Conservation (phyloP, 2,888 invertebrate genomes). For the Uropetala carovei region DNA sequence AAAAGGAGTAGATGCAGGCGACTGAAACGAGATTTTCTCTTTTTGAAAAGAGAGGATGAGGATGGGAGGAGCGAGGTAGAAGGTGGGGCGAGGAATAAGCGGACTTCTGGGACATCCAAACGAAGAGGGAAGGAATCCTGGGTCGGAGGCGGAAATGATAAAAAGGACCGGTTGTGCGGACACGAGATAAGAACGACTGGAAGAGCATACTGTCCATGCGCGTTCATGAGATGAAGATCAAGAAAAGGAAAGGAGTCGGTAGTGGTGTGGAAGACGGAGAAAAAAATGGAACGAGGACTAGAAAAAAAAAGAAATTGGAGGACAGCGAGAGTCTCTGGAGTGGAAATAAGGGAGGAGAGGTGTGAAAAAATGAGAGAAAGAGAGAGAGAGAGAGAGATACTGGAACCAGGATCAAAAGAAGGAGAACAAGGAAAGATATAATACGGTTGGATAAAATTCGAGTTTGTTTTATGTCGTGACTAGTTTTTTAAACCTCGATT, state of each 20-base stretch:
- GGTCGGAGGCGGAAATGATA: background rate
- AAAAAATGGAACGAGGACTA: background rate
- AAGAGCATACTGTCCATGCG: background rate
- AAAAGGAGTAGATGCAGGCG: background rate
- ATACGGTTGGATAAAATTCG: too few relatives aligned
- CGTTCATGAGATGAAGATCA: background rate
- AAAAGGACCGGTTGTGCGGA: background rate
- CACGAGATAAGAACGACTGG: background rate
- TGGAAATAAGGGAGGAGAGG: background rate
- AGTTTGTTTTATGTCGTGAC: too few relatives aligned
- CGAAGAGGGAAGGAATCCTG: background rate
- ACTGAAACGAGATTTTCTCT: constrained; percentile 21
- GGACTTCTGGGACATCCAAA: background rate
- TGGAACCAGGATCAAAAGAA: too few relatives aligned
- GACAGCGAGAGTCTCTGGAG: background rate
- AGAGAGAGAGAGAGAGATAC: background rate
- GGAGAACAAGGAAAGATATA: too few relatives aligned
- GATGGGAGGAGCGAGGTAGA: background rate
- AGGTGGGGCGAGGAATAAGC: background rate
- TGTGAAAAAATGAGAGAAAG: background rate
- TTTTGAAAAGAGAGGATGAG: background rate
- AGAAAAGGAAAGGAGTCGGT: background rate
- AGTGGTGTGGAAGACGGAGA: background rate
- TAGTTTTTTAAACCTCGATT: too few relatives aligned
- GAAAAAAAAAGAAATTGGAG: background rate